These are phyloP conservation scores for Mesembrinibis cayennensis DNA, from an alignment of 2,113 vertebrate species.

Conservation along the genomic window DNA sequence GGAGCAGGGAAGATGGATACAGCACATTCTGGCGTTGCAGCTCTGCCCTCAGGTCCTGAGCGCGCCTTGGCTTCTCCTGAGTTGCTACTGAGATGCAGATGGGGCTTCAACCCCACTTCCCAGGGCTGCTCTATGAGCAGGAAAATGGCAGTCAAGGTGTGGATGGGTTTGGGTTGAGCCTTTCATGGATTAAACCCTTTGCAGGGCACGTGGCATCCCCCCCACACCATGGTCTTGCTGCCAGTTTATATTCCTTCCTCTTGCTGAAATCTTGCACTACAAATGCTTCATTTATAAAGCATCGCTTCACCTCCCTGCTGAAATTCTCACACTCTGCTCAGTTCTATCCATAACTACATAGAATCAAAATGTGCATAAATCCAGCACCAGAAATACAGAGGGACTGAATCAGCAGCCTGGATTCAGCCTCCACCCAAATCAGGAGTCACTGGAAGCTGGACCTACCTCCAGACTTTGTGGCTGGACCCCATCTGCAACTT, in stretches of 20 bases:
- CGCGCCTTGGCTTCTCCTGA: background rate
- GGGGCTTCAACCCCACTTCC: background rate
- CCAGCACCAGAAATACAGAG: constrained; percentile 16
- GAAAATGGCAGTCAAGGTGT: background rate
- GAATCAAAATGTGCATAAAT: background rate
- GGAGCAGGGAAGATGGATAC: background rate
- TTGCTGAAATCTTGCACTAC: background rate
- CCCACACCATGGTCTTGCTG: background rate
- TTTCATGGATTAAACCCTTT: background rate
- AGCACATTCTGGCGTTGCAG: background rate
- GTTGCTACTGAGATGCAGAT: background rate
- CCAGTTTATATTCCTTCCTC: background rate
- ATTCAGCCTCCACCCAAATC: background rate
- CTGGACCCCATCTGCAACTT: constrained; percentile 21
- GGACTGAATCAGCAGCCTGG: background rate
- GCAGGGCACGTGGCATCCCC: background rate
- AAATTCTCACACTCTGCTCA: background rate
- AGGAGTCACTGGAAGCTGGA: background rate
- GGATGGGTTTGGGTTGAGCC: background rate
- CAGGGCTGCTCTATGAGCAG: background rate
- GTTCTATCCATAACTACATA: background rate
- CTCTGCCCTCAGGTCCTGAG: background rate
- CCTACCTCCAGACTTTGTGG: background rate
- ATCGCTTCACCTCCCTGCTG: background rate
- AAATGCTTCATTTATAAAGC: background rate